phyloP scores from a whole-genome alignment of 2,888 invertebrate genomes.

The Crocallis elinguaria region DNA sequence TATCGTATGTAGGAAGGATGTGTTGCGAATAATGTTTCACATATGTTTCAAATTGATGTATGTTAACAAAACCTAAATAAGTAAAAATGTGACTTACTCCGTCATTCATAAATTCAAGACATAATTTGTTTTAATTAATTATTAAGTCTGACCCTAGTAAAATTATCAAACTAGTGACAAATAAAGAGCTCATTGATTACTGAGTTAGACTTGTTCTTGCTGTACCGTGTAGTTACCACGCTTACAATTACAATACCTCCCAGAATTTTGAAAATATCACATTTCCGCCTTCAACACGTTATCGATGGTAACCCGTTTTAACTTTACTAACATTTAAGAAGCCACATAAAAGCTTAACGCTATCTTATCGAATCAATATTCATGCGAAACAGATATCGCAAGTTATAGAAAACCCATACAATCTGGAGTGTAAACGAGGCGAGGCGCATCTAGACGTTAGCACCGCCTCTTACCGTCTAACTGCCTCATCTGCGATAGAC shows the following conservation, averaged over 20 bases:
- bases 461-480: constrained; percentile 66
- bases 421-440: constrained; percentile 22
- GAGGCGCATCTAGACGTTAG: constrained; percentile 30
- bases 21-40: constrained; percentile 19
- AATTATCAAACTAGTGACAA: no score
- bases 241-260: no score
- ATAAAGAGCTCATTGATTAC: not conserved
- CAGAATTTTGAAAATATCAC: no score
- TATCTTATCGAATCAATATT: constrained; percentile 18
- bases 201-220: no score
- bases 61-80: not conserved
- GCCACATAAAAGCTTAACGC: constrained; percentile 8
- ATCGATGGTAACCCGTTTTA: not conserved
- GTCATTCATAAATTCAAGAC: no score
- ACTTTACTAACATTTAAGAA: constrained; percentile 4
- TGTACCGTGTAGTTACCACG: no score
- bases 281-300: no score
- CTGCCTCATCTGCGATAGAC: constrained; percentile 67
- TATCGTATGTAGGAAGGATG: constrained; percentile 15
- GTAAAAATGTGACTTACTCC: not conserved
- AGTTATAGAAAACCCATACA: constrained; percentile 21
- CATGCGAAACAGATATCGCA: constrained; percentile 10
- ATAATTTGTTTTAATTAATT: no score
- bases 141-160: no score
- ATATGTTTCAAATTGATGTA: constrained; percentile 5